Evolutionary conservation across 2,888 invertebrate genomes (phyloP).

Genomic region (Pantelozetes paolii): DNA sequence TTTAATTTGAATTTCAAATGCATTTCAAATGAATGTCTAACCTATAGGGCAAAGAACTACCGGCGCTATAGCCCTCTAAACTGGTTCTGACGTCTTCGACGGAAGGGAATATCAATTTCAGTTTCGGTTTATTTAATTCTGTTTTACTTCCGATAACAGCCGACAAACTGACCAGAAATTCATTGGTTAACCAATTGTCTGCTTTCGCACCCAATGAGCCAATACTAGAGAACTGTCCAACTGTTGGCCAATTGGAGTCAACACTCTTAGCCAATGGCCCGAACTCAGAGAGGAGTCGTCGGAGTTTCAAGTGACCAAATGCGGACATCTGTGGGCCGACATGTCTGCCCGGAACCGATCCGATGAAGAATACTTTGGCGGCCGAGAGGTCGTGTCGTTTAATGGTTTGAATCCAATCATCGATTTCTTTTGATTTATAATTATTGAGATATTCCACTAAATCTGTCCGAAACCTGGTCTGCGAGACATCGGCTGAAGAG

Average conservation of each 20-base stretch:
- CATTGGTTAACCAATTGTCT: constrained; percentile 50
- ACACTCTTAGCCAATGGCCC: constrained; percentile 56
- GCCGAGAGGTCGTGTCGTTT: constrained; percentile 73
- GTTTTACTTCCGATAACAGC: constrained; percentile 16
- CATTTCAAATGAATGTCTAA: background rate
- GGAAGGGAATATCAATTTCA: constrained; percentile 64
- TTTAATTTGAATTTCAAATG: background rate
- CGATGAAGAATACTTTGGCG: constrained; percentile 78
- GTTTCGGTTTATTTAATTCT: constrained; percentile 31
- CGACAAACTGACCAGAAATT: constrained; percentile 47
- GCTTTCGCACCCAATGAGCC: constrained; percentile 69
- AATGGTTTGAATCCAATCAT: constrained; percentile 69
- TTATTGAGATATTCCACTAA: constrained; percentile 69
- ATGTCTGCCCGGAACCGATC: constrained; percentile 79
- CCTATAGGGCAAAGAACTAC: constrained; percentile 82
- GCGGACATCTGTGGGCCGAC: constrained; percentile 57
- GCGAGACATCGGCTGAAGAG: constrained; percentile 66
- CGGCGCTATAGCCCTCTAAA: constrained; percentile 76
- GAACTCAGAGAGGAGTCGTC: constrained; percentile 49
- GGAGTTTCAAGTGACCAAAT: constrained; percentile 64
- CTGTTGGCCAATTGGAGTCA: constrained; percentile 63
- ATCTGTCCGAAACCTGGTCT: constrained; percentile 74
- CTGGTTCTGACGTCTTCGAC: constrained; percentile 77
- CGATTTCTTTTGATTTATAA: constrained; percentile 66
- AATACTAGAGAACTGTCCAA: constrained; percentile 86